phyloP scores from a whole-genome alignment of 53 echinoderm and acorn worm species.

The Mesocentrotus franciscanus region DNA sequence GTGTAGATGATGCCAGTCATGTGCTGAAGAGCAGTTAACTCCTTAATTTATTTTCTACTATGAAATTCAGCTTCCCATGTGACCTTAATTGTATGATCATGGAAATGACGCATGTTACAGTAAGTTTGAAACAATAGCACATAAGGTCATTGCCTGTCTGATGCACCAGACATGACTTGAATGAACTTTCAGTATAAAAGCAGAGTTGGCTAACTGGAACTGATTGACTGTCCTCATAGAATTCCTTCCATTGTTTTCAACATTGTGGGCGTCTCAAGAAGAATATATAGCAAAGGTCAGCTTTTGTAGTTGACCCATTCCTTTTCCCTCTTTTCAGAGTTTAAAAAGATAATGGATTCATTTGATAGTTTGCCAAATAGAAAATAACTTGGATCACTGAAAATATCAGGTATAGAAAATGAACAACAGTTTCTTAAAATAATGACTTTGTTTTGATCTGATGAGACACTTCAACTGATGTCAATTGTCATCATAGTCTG shows the following conservation, averaged over 20 bases:
- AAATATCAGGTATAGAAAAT: neutral
- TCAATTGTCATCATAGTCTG: neutral
- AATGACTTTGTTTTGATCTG: neutral
- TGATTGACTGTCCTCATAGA: conserved; percentile 2
- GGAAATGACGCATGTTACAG: conserved; percentile 21
- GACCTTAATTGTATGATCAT: neutral
- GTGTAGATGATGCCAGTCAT: neutral
- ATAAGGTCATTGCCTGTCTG: conserved; percentile 19
- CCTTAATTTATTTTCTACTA: neutral
- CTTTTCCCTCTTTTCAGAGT: neutral
- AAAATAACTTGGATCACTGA: neutral
- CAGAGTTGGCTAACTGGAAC: neutral
- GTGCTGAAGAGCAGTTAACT: neutral
- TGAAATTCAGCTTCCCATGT: neutral
- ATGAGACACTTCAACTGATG: neutral
- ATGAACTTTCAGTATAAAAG: neutral
- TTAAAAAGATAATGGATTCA: neutral
- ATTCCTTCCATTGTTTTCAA: conserved; percentile 9
- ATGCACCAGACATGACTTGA: conserved; percentile 28
- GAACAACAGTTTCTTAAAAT: no score
- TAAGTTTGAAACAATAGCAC: neutral
- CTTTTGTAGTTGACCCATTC: neutral
- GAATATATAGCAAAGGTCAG: neutral
- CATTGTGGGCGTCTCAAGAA: neutral
- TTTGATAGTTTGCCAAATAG: neutral